Percentiles rank a stretch among this genome's conserved stretches.
Conservation (phyloP, 2,797 vertebrate genomes). For the Phaenicophaeus curvirostris region DNA sequence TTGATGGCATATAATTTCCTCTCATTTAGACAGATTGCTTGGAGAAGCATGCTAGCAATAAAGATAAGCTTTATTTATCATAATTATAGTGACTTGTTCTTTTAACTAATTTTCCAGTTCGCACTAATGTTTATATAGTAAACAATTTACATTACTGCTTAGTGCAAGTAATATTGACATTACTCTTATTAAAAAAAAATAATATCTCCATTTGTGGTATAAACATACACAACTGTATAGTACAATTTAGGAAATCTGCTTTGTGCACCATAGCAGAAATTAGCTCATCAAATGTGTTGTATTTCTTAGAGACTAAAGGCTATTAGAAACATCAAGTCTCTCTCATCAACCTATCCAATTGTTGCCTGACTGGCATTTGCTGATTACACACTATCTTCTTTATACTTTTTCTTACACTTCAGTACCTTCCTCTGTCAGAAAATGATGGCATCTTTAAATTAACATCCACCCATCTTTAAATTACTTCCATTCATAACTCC, state of each 20-base stretch:
- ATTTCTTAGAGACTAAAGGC: background rate
- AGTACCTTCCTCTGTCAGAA: conserved; percentile 14
- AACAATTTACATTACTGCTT: conserved; percentile 59
- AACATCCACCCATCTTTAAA: conserved; percentile 61
- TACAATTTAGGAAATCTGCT: background rate
- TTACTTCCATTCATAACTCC: conserved; percentile 58
- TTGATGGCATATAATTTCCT: conserved; percentile 64
- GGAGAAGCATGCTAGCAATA: conserved; percentile 58
- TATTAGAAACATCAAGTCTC: conserved; percentile 15
- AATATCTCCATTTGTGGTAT: background rate
- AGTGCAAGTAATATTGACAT: conserved; percentile 41
- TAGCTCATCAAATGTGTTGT: background rate
- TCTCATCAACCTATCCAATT: conserved; percentile 45
- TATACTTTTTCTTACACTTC: conserved; percentile 46
- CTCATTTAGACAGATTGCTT: conserved; percentile 69
- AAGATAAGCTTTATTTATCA: conserved; percentile 68
- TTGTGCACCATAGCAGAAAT: background rate
- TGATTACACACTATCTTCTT: conserved; percentile 30
- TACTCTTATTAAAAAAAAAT: background rate
- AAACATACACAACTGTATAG: background rate
- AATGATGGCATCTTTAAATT: conserved; percentile 44
- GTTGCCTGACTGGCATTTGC: conserved; percentile 46
- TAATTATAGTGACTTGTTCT: conserved; percentile 67
- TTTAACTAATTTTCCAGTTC: conserved; percentile 69
- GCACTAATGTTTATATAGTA: conserved; percentile 53